Percentiles rank a stretch among this genome's conserved stretches.
These are phyloP conservation scores for Noctua fimbriata DNA, from an alignment of 2,888 invertebrate species.

Conservation along the genomic window DNA sequence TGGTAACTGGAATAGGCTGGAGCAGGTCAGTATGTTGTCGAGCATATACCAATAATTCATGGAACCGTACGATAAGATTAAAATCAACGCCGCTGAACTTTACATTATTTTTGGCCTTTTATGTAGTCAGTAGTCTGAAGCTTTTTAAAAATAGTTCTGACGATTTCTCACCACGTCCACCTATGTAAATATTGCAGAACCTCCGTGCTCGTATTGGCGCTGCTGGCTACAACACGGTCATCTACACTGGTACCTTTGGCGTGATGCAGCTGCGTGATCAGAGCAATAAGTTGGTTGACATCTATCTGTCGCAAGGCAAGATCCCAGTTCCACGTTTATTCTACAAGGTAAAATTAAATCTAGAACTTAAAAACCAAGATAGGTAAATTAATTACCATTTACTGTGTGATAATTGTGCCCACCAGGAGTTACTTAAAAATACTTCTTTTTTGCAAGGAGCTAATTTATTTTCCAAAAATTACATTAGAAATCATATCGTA, in stretches of 20 bases:
- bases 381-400: not conserved
- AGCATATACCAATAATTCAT: not conserved
- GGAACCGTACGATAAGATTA: not conserved
- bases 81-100: not conserved
- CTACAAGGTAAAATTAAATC: constrained; percentile 79
- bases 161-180: not conserved
- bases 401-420: not conserved
- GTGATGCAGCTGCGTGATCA: constrained; percentile 89
- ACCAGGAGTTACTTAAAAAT: not conserved
- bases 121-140: not conserved
- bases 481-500: too few relatives aligned
- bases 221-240: constrained; percentile 79
- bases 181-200: constrained; percentile 69
- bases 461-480: too few relatives aligned
- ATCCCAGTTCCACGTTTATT: constrained; percentile 86
- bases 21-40: constrained; percentile 74
- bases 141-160: not conserved
- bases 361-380: not conserved
- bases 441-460: not conserved
- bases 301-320: constrained; percentile 82
- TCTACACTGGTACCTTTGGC: constrained; percentile 91
- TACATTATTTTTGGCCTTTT: not conserved
- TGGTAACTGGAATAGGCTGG: constrained; percentile 90
- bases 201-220: constrained; percentile 81
- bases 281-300: constrained; percentile 79